These are phyloP conservation scores for Morus bassanus DNA, from an alignment of 2,797 vertebrate genomes.

Conservation along the genomic window DNA sequence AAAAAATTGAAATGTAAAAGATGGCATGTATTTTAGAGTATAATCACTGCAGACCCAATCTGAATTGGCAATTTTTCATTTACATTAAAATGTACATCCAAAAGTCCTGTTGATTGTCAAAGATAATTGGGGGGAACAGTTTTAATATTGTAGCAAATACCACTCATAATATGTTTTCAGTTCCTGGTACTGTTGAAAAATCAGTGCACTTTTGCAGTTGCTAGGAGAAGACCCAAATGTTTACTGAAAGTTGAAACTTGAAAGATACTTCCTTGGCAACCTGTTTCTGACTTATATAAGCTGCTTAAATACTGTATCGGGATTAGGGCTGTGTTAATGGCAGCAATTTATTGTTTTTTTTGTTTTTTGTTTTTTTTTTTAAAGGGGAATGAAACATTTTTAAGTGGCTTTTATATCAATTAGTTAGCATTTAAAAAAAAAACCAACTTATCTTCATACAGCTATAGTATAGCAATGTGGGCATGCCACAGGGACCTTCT, in stretches of 20 bases:
- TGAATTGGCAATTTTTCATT: not conserved
- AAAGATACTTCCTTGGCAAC: slow-evolving; percentile 1
- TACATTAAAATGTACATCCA: not conserved
- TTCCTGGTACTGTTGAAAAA: not conserved
- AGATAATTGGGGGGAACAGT: not conserved
- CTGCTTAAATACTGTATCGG: not conserved
- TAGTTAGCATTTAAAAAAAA: not conserved
- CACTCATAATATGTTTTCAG: not conserved
- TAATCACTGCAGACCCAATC: not conserved
- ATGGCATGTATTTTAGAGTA: not conserved
- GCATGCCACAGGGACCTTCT: not conserved
- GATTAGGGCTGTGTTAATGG: not conserved
- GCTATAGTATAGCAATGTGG: not conserved
- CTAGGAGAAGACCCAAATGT: slow-evolving; percentile 4
- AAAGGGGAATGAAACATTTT: not conserved
- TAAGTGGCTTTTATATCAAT: not conserved
- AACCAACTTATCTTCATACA: not conserved
- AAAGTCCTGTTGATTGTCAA: not conserved
- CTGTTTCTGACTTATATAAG: not conserved
- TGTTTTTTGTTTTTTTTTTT: not conserved
- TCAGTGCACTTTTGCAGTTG: not conserved
- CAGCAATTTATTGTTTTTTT: not conserved
- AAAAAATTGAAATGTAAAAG: not conserved
- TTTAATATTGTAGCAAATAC: not conserved
- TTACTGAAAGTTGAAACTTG: not conserved